Conservation (phyloP, 2,888 invertebrate genomes). For the Metacarcinus magister region DNA sequence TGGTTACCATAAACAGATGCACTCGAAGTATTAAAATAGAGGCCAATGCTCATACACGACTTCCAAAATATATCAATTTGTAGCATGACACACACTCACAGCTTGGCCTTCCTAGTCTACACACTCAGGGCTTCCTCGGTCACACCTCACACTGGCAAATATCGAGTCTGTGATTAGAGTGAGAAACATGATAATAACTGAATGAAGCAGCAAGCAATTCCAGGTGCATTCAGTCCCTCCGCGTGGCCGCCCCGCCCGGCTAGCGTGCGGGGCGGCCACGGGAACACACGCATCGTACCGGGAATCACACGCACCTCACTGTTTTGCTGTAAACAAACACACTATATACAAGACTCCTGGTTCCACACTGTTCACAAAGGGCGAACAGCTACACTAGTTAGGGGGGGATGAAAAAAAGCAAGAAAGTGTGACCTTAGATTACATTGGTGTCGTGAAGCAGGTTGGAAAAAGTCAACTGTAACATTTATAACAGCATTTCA, state of each 20-base stretch:
- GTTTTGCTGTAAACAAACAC: constrained; percentile 77
- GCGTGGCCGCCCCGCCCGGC: background rate
- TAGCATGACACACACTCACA: constrained; percentile 80
- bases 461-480: constrained; percentile 79
- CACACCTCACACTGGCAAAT: constrained; percentile 81
- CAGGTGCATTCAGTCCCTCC: constrained; percentile 6
- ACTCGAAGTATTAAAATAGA: constrained; percentile 77
- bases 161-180: constrained; percentile 79
- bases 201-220: constrained; percentile 66
- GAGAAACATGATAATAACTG: constrained; percentile 76
- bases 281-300: background rate
- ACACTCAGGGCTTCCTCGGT: constrained; percentile 81
- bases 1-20: constrained; percentile 74
- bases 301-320: constrained; percentile 26
- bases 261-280: background rate
- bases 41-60: constrained; percentile 80
- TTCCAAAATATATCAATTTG: constrained; percentile 79
- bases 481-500: constrained; percentile 79
- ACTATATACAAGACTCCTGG: constrained; percentile 81
- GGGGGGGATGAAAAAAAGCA: constrained; percentile 64
- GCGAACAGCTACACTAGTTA: constrained; percentile 78
- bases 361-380: constrained; percentile 81
- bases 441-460: constrained; percentile 79
- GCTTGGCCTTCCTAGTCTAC: constrained; percentile 81
- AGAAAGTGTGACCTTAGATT: constrained; percentile 81